phyloP scores from a whole-genome alignment of 2,113 vertebrate genomes.

The Corydoras maculifer region DNA sequence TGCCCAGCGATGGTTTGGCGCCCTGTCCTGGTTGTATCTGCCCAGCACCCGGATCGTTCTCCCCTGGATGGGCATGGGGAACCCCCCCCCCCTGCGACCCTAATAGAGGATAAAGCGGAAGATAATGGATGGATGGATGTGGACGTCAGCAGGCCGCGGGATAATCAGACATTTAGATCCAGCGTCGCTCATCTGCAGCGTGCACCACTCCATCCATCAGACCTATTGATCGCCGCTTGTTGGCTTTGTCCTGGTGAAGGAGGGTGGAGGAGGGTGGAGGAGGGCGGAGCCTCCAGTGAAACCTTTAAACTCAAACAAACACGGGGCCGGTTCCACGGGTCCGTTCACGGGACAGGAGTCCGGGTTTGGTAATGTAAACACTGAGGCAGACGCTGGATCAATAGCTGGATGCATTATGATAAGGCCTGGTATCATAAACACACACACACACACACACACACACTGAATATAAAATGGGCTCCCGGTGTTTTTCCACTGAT shows the following conservation, averaged over 20 bases:
- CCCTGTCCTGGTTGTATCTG: too few relatives aligned
- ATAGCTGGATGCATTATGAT: not conserved
- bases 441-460: conserved; percentile 3
- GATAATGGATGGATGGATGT: too few relatives aligned
- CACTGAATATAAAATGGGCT: too few relatives aligned
- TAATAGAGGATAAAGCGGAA: too few relatives aligned
- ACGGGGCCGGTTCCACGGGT: not conserved
- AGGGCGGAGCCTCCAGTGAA: not conserved
- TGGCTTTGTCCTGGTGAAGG: not conserved
- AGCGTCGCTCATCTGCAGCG: conserved; percentile 1
- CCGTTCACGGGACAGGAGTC: not conserved
- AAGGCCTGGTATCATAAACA: conserved; percentile 27
- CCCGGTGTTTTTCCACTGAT: too few relatives aligned
- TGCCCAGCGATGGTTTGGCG: too few relatives aligned
- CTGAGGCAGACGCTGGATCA: conserved; percentile 27
- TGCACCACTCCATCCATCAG: conserved; percentile 47
- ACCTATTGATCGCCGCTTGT: conserved; percentile 43
- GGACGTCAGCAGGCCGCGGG: too few relatives aligned
- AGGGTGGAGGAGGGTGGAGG: not conserved
- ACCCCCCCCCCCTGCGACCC: too few relatives aligned
- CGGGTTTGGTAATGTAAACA: not conserved
- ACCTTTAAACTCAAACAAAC: not conserved
- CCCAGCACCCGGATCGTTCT: too few relatives aligned
- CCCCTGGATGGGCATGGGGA: too few relatives aligned
- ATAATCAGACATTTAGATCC: not conserved